Conservation (phyloP, 2,113 vertebrate genomes). For the Gopherus flavomarginatus region DNA sequence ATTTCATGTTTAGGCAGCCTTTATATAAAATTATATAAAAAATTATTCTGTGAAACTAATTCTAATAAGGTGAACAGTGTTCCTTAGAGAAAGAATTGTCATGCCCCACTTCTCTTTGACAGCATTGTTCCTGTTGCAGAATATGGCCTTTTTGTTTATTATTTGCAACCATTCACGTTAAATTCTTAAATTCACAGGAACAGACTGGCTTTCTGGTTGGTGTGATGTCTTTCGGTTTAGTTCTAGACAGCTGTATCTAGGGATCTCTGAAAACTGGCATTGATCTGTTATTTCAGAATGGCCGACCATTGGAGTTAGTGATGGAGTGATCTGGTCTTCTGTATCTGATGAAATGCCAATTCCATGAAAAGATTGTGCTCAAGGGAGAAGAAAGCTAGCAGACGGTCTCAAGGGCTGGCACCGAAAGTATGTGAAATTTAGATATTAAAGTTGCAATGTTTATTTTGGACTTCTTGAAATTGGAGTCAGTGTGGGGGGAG, state of each 20-base stretch:
- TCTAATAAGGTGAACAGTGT: not conserved
- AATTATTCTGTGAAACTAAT: not conserved
- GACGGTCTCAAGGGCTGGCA: not conserved
- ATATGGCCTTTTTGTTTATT: not conserved
- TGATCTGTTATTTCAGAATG: not conserved
- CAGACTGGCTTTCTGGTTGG: not conserved
- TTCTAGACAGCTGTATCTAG: not conserved
- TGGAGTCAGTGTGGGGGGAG: not conserved
- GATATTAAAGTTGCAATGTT: not conserved
- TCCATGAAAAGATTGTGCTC: not conserved
- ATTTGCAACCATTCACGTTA: not conserved
- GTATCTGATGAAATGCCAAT: not conserved
- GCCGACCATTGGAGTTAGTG: not conserved
- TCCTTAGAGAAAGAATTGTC: not conserved
- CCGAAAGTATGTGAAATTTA: constrained; percentile 2
- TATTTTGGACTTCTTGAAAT: constrained; percentile 22
- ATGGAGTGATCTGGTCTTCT: not conserved
- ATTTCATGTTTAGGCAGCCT: not conserved
- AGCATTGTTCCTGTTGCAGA: not conserved
- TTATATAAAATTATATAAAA: not conserved
- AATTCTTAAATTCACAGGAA: not conserved
- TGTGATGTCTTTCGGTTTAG: not conserved
- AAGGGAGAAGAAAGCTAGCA: not conserved
- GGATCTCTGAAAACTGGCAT: not conserved
- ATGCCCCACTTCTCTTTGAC: not conserved